phyloP scores from a whole-genome alignment of 1,140 invertebrate species.

The Epicauta chinensis region DNA sequence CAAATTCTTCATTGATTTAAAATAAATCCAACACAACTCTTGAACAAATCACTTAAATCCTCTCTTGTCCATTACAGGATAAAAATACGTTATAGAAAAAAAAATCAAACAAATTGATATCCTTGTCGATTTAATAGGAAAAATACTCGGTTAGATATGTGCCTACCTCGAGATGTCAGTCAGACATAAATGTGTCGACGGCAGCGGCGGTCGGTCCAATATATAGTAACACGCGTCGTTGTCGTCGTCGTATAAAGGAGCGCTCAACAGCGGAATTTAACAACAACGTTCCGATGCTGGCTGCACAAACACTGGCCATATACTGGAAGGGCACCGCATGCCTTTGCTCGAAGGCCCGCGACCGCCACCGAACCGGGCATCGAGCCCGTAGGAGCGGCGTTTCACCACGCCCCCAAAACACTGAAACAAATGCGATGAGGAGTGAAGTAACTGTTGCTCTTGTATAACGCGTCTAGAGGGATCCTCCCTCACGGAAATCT shows the following conservation, averaged over 20 bases:
- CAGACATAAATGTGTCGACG: conserved; percentile 1
- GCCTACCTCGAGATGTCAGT: conserved; percentile 9
- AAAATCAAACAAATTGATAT: too few species aligned
- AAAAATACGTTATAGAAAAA: too few species aligned
- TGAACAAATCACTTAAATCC: neutral
- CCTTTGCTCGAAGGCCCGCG: conserved; percentile 20
- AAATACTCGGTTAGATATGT: too few species aligned
- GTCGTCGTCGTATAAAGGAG: neutral
- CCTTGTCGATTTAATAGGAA: too few species aligned
- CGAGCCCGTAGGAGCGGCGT: conserved; percentile 35
- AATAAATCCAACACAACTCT: conserved; percentile 4
- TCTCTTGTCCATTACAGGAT: too few species aligned
- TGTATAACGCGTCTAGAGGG: conserved; percentile 28
- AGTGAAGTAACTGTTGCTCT: conserved; percentile 42
- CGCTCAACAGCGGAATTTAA: conserved; percentile 2
- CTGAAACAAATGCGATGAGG: conserved; percentile 37
- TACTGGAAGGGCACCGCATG: conserved; percentile 15
- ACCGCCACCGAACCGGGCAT: conserved; percentile 27
- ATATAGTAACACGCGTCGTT: neutral
- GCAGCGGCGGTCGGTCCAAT: neutral
- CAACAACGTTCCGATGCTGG: conserved; percentile 9
- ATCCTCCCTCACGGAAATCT: conserved; percentile 42
- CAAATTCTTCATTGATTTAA: neutral
- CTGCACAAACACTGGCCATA: conserved; percentile 14
- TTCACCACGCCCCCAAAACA: conserved; percentile 35